These are phyloP conservation scores for Syngnathoides biaculeatus DNA, from an alignment of 2,113 vertebrate genomes.

Conservation along the genomic window DNA sequence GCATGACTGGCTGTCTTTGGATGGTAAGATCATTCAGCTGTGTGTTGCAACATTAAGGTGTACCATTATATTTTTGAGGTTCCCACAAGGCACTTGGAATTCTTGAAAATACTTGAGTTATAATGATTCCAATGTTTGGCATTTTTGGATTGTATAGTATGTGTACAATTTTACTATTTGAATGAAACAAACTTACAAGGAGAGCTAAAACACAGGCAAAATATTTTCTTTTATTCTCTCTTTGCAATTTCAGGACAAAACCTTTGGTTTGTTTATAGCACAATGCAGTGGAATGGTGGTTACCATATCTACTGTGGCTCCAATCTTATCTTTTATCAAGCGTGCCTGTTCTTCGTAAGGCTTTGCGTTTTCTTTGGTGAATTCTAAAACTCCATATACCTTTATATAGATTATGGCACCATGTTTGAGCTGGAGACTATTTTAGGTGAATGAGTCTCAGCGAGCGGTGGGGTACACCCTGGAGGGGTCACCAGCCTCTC, in stretches of 20 bases:
- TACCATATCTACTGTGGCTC: neutral
- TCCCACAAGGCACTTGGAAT: neutral
- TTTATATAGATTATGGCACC: too few relatives aligned
- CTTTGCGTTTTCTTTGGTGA: neutral
- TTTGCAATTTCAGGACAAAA: neutral
- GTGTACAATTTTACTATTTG: neutral
- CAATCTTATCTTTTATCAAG: neutral
- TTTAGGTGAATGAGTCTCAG: too few relatives aligned
- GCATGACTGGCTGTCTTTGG: conserved; percentile 97
- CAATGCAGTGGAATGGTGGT: neutral
- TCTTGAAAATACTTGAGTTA: neutral
- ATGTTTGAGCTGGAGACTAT: too few relatives aligned
- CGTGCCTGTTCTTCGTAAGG: neutral
- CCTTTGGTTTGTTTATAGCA: neutral
- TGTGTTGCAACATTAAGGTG: neutral
- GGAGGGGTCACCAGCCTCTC: too few relatives aligned
- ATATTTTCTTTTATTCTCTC: neutral
- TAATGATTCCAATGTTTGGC: neutral
- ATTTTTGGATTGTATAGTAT: neutral
- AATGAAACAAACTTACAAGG: neutral
- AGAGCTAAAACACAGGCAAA: neutral
- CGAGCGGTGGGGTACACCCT: too few relatives aligned
- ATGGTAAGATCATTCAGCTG: conserved; percentile 78
- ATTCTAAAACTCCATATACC: too few relatives aligned
- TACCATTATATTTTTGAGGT: neutral